Base-by-base conservation (phyloP, 2,113 vertebrate species). In the Lepus timidus region DNA sequence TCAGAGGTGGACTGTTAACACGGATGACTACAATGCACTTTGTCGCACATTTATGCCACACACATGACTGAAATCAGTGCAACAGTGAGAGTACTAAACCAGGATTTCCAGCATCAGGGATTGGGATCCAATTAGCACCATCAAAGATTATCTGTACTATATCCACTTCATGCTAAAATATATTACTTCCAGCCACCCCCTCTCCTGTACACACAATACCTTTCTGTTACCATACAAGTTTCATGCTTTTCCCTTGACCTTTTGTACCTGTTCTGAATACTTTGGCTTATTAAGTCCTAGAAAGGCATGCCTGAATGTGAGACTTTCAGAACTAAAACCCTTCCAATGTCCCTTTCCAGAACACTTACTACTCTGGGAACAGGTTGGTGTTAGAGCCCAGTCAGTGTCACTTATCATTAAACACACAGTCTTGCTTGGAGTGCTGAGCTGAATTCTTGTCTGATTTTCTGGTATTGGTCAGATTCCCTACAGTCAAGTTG, bases 61-160 rank as follows among this genome's bases (percentile, higher is more conserved):
- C 20, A 16, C 4, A 58, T 58, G 44, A 58, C 39, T 85, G 70
- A 74, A 25, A 88, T 22, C 19, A n/a, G 19, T 39, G 25, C 17
- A 85, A 3, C 16, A 67, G 2, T 33, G 11, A 39, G 19, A 64
- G 20, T 6, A 90, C 27, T 49, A 44, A 58, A 73, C 27, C 22
- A 31, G 10, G 3, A 4, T 0, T 17, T 62, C 3, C 27, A 44
- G 1, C 20, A 44, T n/a, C n/a, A n/a, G n/a, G n/a, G n/a, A n/a
- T 74, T 3, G 68, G 49, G 29, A 27, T 23, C 58, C 62, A 75
- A 62, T 4, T 36, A 62, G 0, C 20, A 64, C n/a, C 39, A 23
- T 13, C 29, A 51, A 68, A 78, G 23, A 22, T 23, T 2, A 52
- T 22, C 20, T 79, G 4, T 61, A 14, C 1, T 6, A 8, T 76